Conservation (phyloP, 1,140 invertebrate genomes). For the Galleria mellonella region DNA sequence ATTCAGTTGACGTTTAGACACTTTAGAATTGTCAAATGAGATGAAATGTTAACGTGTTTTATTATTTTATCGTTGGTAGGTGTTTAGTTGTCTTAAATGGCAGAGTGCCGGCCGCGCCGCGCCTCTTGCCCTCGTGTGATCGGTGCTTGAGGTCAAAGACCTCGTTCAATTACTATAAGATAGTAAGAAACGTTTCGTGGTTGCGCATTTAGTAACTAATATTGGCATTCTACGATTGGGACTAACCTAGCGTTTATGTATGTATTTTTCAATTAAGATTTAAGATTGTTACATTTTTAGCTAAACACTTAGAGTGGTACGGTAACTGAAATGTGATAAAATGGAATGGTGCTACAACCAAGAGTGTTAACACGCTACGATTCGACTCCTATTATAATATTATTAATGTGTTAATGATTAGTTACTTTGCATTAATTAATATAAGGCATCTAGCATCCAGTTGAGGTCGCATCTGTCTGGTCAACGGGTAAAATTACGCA, state of each 20-base stretch:
- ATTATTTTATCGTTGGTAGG: constrained; percentile 69
- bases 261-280: constrained; percentile 72
- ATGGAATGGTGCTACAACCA: constrained; percentile 75
- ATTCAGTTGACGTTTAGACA: constrained; percentile 47
- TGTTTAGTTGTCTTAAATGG: constrained; percentile 42
- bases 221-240: constrained; percentile 76
- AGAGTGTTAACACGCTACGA: constrained; percentile 72
- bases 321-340: constrained; percentile 76
- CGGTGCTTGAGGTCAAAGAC: constrained; percentile 64
- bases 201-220: constrained; percentile 73
- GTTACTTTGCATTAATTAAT: constrained; percentile 66
- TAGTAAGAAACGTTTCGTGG: constrained; percentile 57
- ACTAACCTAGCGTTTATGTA: constrained; percentile 76
- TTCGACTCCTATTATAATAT: constrained; percentile 71
- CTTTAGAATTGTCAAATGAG: constrained; percentile 13
- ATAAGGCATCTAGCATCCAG: constrained; percentile 70
- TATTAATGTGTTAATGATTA: constrained; percentile 69
- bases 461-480: constrained; percentile 59
- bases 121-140: constrained; percentile 21
- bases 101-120: constrained; percentile 22
- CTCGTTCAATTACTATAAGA: constrained; percentile 64
- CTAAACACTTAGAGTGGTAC: constrained; percentile 76
- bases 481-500: constrained; percentile 41
- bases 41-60: constrained; percentile 57
- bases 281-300: constrained; percentile 76